Base-by-base conservation (phyloP, 2,113 vertebrate genomes). In the Paratilapia polleni region DNA sequence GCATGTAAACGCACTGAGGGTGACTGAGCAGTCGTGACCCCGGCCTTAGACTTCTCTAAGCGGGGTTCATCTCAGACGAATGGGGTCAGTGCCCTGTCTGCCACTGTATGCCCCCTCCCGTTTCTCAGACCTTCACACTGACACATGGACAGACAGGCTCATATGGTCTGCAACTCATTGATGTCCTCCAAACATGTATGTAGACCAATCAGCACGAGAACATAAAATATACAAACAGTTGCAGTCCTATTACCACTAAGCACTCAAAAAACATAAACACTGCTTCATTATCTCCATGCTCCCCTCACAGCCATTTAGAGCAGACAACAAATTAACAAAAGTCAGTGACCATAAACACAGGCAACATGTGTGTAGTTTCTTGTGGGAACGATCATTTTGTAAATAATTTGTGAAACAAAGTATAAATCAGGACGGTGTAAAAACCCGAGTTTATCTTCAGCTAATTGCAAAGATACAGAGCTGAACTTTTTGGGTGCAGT, bases 401-500 rank as follows among this genome's bases (percentile, higher is more conserved):
- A 95, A 95, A 94, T 95, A 94, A 93, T 93, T 90, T 81, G 81
- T 77, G 85, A 89, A 91, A 93, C 89, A 93, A 94, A 94, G 86
- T 88, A 94, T 90, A 92, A 93, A 95, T 93, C 89, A 89, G 88
- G 83, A 92, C 89, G 91, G 89, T 91, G 83, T 87, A 92, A 93
- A 54, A 94, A 88, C 76, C 60, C 78, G 85, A 92, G 94, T 95
- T 96, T 95, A 95, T 96, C 93, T 94, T 93, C 61, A 73, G 92
- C 90, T 96, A 96, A 96, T 96, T 96, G 94, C 93, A 88, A 90
- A 64, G 92, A 94, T 87, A 91, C 86, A 82, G 79, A 87, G 80
- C 80, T 83, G 86, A 89, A 81, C 80, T 60, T 91, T 93, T 70
- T 87, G 87, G 90, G 85, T 91, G 82, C 89, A 88, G 91, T 93